Conservation (phyloP, 2,888 invertebrate species). For the Eristalis tenax region DNA sequence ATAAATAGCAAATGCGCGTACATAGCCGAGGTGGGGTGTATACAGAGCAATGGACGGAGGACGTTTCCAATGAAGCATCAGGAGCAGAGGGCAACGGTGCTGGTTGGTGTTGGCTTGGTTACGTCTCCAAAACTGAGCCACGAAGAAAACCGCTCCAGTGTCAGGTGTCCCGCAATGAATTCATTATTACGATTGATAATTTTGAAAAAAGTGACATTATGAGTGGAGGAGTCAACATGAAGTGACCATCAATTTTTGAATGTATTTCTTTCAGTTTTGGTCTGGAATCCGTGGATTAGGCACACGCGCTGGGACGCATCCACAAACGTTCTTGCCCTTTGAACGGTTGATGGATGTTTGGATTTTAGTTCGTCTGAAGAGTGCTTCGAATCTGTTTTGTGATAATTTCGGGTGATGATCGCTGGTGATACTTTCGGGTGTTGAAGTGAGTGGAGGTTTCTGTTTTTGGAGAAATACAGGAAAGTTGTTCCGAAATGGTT, state of each 20-base stretch:
- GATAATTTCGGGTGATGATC: neutral
- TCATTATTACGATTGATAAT: conserved; percentile 21
- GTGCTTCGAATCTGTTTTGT: neutral
- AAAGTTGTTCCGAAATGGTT: neutral
- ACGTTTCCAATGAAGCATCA: neutral
- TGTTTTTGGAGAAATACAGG: neutral
- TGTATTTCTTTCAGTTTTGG: conserved; percentile 31
- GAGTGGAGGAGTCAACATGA: neutral
- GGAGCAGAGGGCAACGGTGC: neutral
- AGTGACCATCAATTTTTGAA: neutral
- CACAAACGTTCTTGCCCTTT: neutral
- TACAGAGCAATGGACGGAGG: neutral
- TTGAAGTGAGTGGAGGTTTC: neutral
- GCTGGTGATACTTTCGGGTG: neutral
- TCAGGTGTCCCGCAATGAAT: conserved; percentile 23
- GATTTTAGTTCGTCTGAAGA: neutral
- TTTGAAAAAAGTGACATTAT: neutral
- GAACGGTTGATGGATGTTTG: neutral
- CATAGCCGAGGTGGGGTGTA: neutral
- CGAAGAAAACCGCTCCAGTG: neutral
- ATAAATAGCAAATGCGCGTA: conserved; percentile 26
- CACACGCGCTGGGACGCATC: neutral
- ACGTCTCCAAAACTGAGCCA: conserved; percentile 34
- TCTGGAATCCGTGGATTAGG: conserved; percentile 23
- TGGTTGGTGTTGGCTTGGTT: conserved; percentile 32